Base-by-base conservation (phyloP, 2,797 vertebrate species). In the Gallirallus australis region DNA sequence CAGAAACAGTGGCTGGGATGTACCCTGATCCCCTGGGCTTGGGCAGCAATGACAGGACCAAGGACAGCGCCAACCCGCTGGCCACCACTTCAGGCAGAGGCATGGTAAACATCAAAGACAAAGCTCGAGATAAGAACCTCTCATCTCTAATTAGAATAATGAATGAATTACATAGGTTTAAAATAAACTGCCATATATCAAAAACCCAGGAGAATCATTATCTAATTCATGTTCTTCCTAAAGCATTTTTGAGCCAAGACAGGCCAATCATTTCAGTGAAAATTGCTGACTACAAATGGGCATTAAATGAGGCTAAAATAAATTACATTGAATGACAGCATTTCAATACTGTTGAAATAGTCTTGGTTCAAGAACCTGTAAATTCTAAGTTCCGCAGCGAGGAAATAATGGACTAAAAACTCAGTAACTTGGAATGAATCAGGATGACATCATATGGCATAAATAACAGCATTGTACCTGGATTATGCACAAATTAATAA, bases 21-120 rank as follows among this genome's bases (percentile, higher is more conserved):
- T 45, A 45, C 18, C 42, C 18, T 11, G 24, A 2, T 7, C 31
- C 13, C 2, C 6, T 0, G 37, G 0, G 1, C 16, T 9, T 0
- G 2, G 15, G 27, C 7, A 6, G 48, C 3, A 11, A 3, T 15
- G 88, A 25, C 75, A 92, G 69, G 39, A 60, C 77, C 83, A 90
- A 0, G 23, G 70, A 84, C 56, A 86, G 78, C 5, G 6, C 57
- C 0, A 0, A 13, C 15, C 21, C 15, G 7, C 21, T 7, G 15
- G 63, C 63, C 28, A 17, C 52, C 28, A 16, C 52, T 25, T 13
- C 14, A 7, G 50, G 20, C 33, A 66, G 64, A 68, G 48, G 0
- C 3, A 33, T 0, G 1, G 42, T 5, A 73, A 73, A 39, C 7
- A 31, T 40, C 9, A 73, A 47, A 65, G 79, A 28, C 21, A 40